A percentile compares a stretch with the other conserved stretches of the same genome.
Evolutionary conservation across 2,888 invertebrate genomes (phyloP).

Genomic region (Formica aserva): DNA sequence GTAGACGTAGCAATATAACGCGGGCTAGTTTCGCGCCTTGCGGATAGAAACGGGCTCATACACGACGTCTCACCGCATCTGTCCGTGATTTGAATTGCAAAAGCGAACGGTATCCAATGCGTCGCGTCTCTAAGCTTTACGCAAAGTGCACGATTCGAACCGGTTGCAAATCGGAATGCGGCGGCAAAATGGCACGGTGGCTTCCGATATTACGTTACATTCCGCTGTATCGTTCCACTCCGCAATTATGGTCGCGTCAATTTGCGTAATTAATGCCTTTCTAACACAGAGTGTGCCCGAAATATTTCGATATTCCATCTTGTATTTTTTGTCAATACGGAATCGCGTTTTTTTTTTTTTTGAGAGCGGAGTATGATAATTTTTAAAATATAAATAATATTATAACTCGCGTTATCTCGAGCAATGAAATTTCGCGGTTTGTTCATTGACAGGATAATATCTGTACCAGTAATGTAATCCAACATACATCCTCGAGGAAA

Average conservation of each 20-base stretch:
- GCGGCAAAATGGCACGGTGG: conserved; percentile 7
- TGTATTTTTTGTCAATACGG: neutral
- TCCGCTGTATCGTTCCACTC: neutral
- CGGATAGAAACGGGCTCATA: conserved; percentile 55
- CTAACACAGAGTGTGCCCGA: neutral
- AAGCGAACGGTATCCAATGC: conserved; percentile 64
- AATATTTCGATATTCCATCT: neutral
- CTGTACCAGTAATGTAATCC: neutral
- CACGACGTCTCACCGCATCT: conserved; percentile 60
- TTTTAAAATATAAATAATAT: neutral
- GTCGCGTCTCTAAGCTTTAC: conserved; percentile 12
- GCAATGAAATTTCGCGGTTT: neutral
- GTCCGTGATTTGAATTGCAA: conserved; percentile 81
- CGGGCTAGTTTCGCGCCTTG: conserved; percentile 58
- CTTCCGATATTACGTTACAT: neutral
- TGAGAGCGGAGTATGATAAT: neutral
- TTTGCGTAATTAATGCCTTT: conserved; percentile 18
- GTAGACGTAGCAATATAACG: conserved; percentile 49
- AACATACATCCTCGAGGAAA: too few relatives aligned
- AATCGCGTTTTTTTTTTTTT: neutral
- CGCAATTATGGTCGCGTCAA: neutral
- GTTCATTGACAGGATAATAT: neutral
- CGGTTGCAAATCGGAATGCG: conserved; percentile 15
- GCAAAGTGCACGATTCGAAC: conserved; percentile 18
- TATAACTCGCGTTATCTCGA: too few relatives aligned